Conservation (phyloP, 2,797 vertebrate genomes). For the Sciurus carolinensis region DNA sequence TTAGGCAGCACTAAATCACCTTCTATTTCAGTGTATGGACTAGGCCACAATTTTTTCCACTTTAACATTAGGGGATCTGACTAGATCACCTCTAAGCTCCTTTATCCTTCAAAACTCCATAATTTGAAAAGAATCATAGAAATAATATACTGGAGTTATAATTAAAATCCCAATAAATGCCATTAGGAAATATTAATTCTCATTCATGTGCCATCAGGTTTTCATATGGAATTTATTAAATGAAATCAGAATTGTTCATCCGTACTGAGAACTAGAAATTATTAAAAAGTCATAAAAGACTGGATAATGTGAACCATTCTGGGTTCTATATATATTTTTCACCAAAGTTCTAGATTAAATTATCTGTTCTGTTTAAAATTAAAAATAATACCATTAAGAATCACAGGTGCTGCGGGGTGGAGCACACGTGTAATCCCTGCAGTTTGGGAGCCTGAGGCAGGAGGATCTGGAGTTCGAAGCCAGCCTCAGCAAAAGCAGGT, state of each 20-base stretch:
- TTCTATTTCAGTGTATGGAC: neutral
- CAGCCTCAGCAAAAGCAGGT: no score
- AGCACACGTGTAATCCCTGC: no score
- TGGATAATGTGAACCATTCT: neutral
- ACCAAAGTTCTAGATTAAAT: neutral
- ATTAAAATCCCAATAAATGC: neutral
- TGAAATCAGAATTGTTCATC: neutral
- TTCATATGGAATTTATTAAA: neutral
- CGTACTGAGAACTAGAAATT: neutral
- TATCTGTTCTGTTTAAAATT: neutral
- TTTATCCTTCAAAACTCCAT: neutral
- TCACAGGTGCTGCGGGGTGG: neutral
- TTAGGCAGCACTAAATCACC: neutral
- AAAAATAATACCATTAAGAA: neutral
- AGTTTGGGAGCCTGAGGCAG: no score
- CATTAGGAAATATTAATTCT: constrained; percentile 27
- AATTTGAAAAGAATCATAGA: neutral
- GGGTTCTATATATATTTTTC: neutral
- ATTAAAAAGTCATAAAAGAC: neutral
- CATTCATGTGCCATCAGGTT: neutral
- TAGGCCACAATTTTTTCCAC: neutral
- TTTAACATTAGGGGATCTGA: neutral
- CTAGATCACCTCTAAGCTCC: neutral
- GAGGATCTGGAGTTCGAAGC: no score
- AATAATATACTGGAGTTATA: neutral